A percentile compares a stretch with the other conserved stretches of the same genome.
Conservation (phyloP, 2,888 invertebrate species). For the Trichogramma evanescens region DNA sequence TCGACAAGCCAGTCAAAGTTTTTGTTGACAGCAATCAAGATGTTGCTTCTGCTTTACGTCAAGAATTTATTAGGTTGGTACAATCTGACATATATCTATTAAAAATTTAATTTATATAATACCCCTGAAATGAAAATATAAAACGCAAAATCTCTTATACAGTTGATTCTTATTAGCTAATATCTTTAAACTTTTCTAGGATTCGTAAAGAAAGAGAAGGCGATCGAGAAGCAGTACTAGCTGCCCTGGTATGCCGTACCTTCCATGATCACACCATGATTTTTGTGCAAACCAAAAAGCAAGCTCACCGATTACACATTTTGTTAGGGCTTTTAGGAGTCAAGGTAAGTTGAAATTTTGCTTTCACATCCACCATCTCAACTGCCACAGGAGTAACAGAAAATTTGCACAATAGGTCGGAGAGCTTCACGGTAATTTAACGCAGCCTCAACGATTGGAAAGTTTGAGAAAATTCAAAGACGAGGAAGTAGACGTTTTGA, state of each 20-base stretch:
- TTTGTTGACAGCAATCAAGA: slow-evolving; percentile 95
- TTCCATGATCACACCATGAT: slow-evolving; percentile 89
- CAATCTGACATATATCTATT: neutral
- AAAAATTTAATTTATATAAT: slow-evolving; percentile 3
- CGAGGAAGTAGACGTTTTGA: slow-evolving; percentile 75
- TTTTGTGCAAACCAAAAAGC: slow-evolving; percentile 94
- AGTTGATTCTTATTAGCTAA: neutral
- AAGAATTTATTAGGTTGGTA: slow-evolving; percentile 79
- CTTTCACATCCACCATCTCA: slow-evolving; percentile 17
- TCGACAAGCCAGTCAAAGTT: slow-evolving; percentile 86
- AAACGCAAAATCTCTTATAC: neutral
- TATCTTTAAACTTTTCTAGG: slow-evolving; percentile 42
- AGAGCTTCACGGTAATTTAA: slow-evolving; percentile 91
- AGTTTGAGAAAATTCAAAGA: slow-evolving; percentile 83
- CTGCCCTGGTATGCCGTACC: slow-evolving; percentile 76
- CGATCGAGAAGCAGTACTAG: slow-evolving; percentile 84
- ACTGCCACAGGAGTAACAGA: neutral
- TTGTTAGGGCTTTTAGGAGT: slow-evolving; percentile 83
- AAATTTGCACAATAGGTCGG: slow-evolving; percentile 50
- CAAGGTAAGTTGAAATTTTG: slow-evolving; percentile 53
- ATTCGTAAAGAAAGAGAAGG: slow-evolving; percentile 83
- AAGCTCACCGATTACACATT: slow-evolving; percentile 90
- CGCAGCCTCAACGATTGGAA: slow-evolving; percentile 91
- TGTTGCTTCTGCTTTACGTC: slow-evolving; percentile 89
- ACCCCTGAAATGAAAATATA: neutral